phyloP scores from a whole-genome alignment of 1,140 invertebrate species.

The Saccostrea cuccullata region DNA sequence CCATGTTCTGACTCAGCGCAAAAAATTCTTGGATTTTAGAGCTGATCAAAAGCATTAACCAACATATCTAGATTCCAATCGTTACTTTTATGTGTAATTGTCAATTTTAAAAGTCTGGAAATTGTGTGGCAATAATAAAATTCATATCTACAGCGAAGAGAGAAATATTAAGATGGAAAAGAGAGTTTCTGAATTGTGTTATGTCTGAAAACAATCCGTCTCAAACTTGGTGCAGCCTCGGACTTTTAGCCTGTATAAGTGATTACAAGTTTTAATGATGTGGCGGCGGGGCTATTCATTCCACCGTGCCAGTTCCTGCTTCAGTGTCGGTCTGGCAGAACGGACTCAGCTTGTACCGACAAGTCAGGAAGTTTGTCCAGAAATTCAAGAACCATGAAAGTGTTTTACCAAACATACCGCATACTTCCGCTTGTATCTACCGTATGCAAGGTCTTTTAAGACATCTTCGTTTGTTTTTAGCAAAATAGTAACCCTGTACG shows the following conservation, averaged over 20 bases:
- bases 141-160: background rate
- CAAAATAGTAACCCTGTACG: too few relatives aligned
- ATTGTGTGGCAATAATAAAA: background rate
- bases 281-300: background rate
- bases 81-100: slow-evolving; percentile 10
- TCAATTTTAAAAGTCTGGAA: slow-evolving; percentile 23
- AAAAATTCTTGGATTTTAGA: slow-evolving; percentile 6
- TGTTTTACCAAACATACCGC: background rate
- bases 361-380: background rate
- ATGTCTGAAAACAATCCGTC: background rate
- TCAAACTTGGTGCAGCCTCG: background rate
- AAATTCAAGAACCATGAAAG: slow-evolving; percentile 24
- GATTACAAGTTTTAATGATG: slow-evolving; percentile 2
- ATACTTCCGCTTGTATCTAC: background rate
- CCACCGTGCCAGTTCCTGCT: background rate
- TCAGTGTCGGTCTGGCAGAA: slow-evolving; percentile 3
- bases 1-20: slow-evolving; percentile 21
- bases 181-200: background rate
- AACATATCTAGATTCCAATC: background rate
- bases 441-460: background rate
- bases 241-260: background rate
- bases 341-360: slow-evolving; percentile 26
- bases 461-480: background rate
- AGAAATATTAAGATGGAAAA: background rate
- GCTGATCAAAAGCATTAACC: background rate